phyloP scores from a whole-genome alignment of 1,140 invertebrate species.

The Drosophila nannoptera region DNA sequence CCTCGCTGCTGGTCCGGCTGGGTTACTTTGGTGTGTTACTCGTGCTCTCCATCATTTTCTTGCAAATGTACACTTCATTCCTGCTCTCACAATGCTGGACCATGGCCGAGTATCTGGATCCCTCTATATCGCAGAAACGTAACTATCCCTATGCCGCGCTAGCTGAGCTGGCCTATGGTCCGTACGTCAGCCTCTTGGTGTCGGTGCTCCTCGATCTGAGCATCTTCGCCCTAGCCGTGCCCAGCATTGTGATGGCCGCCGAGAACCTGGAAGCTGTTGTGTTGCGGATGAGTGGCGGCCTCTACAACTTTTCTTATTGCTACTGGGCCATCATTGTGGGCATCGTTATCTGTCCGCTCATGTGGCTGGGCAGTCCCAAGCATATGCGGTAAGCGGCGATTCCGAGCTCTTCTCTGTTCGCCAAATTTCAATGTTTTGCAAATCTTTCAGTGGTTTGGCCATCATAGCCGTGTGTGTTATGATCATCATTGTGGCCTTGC shows the following conservation, averaged over 20 bases:
- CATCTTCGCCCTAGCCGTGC: conserved; percentile 87
- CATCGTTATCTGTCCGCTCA: conserved; percentile 85
- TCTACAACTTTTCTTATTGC: conserved; percentile 85
- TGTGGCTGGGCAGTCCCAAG: conserved; percentile 91
- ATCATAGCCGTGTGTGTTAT: conserved; percentile 82
- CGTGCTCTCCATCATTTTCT: conserved; percentile 83
- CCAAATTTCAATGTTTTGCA: background rate
- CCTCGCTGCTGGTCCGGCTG: conserved; percentile 85
- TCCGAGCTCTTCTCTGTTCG: background rate
- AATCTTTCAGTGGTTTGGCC: conserved; percentile 80
- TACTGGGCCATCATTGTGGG: conserved; percentile 87
- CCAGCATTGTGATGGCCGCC: conserved; percentile 87
- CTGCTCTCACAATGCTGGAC: conserved; percentile 87
- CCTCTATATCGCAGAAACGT: conserved; percentile 84
- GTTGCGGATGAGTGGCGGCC: conserved; percentile 82
- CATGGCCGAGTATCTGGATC: conserved; percentile 84
- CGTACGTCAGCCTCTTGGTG: conserved; percentile 81
- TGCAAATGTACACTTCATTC: conserved; percentile 88
- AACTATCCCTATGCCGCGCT: conserved; percentile 88
- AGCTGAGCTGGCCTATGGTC: conserved; percentile 85
- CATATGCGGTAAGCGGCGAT: conserved; percentile 86
- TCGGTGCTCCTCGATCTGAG: conserved; percentile 86
- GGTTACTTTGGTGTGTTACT: conserved; percentile 86
- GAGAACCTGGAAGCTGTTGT: conserved; percentile 88
- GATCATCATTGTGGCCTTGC: conserved; percentile 81